Evolutionary conservation across 2,888 invertebrate species (phyloP).

Genomic region (Plutella xylostella): DNA sequence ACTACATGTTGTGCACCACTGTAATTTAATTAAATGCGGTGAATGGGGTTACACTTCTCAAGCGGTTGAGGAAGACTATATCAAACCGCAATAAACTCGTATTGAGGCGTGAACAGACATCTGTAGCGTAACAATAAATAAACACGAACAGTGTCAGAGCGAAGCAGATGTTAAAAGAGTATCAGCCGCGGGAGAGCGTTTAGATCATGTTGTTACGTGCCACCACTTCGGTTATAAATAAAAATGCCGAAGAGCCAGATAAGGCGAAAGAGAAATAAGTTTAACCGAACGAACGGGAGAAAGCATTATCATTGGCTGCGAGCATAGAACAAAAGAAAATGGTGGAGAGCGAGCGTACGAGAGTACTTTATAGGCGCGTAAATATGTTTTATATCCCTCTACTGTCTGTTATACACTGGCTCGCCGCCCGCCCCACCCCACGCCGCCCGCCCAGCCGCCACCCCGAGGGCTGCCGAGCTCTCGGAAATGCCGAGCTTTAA

Average conservation of each 20-base stretch:
- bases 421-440: slow-evolving; percentile 49
- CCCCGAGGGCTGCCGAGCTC: slow-evolving; percentile 57
- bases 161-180: slow-evolving; percentile 35
- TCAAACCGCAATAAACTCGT: not conserved
- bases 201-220: slow-evolving; percentile 50
- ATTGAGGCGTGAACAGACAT: not conserved
- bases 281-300: slow-evolving; percentile 67
- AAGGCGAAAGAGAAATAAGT: slow-evolving; percentile 66
- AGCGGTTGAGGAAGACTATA: not conserved
- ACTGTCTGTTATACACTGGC: slow-evolving; percentile 70
- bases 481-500: slow-evolving; percentile 71
- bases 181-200: slow-evolving; percentile 44
- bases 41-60: too few relatives aligned
- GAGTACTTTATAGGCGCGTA: slow-evolving; percentile 71
- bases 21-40: not conserved
- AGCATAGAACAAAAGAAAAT: slow-evolving; percentile 68
- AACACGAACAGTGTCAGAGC: slow-evolving; percentile 26
- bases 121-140: slow-evolving; percentile 17
- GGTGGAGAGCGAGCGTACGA: slow-evolving; percentile 66
- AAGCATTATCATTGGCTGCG: slow-evolving; percentile 68
- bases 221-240: slow-evolving; percentile 61
- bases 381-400: slow-evolving; percentile 71
- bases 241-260: slow-evolving; percentile 62
- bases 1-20: not conserved
- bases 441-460: slow-evolving; percentile 26